Evolutionary conservation across 2,888 invertebrate genomes (phyloP).

Genomic region (Boloria selene): DNA sequence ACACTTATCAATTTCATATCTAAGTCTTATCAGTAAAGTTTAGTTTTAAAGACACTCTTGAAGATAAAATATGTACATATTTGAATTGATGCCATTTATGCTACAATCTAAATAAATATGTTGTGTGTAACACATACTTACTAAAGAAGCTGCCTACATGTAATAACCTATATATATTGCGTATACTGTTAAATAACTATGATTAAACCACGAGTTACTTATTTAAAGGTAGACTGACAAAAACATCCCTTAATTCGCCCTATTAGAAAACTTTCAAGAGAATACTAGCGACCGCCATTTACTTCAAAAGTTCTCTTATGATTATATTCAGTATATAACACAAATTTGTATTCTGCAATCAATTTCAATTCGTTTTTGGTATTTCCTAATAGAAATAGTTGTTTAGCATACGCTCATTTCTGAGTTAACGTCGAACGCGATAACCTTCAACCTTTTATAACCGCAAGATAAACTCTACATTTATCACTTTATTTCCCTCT

Average conservation of each 20-base stretch:
- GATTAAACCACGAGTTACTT: too few relatives aligned
- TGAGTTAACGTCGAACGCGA: constrained; percentile 22
- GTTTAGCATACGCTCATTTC: constrained; percentile 28
- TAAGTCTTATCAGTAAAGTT: constrained; percentile 28
- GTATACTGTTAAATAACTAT: too few relatives aligned
- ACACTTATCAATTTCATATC: constrained; percentile 20
- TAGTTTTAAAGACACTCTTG: neutral
- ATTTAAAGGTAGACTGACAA: too few relatives aligned
- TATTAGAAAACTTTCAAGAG: too few relatives aligned
- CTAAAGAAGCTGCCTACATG: too few relatives aligned
- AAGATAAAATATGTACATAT: constrained; percentile 9
- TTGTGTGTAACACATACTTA: too few relatives aligned
- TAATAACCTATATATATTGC: too few relatives aligned
- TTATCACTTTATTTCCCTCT: neutral
- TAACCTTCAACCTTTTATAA: constrained; percentile 33
- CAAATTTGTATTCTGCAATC: neutral
- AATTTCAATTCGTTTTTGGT: constrained; percentile 7
- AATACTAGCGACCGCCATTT: too few relatives aligned
- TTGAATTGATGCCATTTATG: constrained; percentile 9
- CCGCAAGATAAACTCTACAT: constrained; percentile 29
- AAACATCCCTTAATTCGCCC: too few relatives aligned
- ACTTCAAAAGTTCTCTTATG: too few relatives aligned
- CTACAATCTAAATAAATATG: neutral
- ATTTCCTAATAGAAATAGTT: constrained; percentile 25
- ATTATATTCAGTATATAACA: neutral